These are phyloP conservation scores for Chrysocyon brachyurus DNA, from an alignment of 2,797 vertebrate species.

Conservation along the genomic window DNA sequence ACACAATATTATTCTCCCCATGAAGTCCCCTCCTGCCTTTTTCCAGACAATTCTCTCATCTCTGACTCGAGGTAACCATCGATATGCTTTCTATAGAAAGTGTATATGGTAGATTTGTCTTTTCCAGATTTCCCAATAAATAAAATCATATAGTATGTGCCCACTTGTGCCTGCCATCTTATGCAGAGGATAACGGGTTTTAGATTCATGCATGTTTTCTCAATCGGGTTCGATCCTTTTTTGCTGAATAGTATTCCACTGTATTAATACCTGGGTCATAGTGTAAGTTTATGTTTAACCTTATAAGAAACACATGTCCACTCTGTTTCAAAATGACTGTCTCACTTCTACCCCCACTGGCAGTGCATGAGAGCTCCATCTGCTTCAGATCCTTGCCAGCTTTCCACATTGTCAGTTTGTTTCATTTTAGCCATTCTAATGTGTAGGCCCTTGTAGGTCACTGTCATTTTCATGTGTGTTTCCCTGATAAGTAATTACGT, in stretches of 20 bases:
- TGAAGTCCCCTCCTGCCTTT: neutral
- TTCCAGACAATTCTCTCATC: neutral
- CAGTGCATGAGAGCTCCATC: no score
- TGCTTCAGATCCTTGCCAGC: neutral
- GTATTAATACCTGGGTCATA: neutral
- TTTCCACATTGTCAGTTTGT: neutral
- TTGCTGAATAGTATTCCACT: neutral
- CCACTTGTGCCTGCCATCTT: neutral
- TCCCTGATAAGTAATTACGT: neutral
- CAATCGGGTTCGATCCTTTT: neutral
- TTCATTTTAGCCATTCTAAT: neutral
- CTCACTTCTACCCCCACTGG: neutral
- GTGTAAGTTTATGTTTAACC: neutral
- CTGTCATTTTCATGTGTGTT: neutral
- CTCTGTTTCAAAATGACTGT: neutral
- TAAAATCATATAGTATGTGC: neutral
- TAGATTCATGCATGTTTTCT: neutral
- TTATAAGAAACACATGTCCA: neutral
- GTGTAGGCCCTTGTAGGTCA: neutral
- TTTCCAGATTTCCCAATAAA: neutral
- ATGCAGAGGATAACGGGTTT: neutral
- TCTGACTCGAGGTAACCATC: neutral
- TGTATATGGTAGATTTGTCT: neutral
- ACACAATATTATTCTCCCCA: neutral
- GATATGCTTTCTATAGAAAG: neutral